Conservation (phyloP, 2,113 vertebrate genomes). For the Centrocercus urophasianus region DNA sequence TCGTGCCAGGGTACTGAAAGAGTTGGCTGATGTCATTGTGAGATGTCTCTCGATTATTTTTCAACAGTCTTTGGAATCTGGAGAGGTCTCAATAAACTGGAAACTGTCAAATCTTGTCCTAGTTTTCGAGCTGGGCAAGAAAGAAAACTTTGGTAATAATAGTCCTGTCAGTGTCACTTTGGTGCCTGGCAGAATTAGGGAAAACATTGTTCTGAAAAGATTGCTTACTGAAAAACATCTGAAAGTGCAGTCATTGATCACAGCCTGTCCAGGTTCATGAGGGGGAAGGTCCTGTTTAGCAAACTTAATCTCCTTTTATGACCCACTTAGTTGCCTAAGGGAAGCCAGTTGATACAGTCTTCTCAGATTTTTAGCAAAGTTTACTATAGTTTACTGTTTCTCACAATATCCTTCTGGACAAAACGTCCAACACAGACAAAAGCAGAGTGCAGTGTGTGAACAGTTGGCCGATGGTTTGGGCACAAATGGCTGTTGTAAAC, state of each 20-base stretch:
- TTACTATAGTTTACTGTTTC: no score
- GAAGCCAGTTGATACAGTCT: no score
- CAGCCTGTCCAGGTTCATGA: neutral
- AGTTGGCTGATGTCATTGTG: neutral
- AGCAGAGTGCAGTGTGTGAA: no score
- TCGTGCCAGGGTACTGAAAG: neutral
- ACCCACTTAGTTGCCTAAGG: neutral
- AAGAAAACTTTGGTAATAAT: neutral
- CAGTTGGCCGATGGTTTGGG: no score
- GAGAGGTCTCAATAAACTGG: neutral
- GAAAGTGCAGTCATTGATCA: neutral
- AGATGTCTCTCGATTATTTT: neutral
- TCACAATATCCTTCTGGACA: no score
- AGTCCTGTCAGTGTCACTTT: neutral
- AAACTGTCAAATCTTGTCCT: neutral
- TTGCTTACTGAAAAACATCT: neutral
- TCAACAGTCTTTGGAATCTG: neutral
- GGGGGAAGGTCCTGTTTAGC: neutral
- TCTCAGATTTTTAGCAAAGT: no score
- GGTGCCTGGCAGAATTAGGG: neutral
- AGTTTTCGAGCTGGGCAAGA: neutral
- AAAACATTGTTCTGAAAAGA: neutral
- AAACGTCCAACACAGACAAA: no score
- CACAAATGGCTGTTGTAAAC: no score
- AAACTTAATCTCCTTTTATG: neutral